Evolutionary conservation across 2,888 invertebrate genomes (phyloP).

Genomic region (Octonoba sinensis): DNA sequence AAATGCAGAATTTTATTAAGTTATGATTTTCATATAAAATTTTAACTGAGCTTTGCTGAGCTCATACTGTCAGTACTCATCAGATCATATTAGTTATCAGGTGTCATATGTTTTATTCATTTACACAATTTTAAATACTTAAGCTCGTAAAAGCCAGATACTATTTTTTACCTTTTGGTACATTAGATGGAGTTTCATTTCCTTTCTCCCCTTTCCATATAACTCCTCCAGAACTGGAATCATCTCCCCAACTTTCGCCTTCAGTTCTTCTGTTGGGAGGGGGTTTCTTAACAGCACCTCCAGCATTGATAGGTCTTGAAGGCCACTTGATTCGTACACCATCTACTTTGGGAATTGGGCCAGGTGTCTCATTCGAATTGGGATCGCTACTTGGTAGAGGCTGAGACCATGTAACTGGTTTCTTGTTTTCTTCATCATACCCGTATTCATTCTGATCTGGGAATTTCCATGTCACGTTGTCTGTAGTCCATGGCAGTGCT

Average conservation of each 20-base stretch:
- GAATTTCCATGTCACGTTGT: constrained; percentile 37
- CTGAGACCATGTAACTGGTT: constrained; percentile 40
- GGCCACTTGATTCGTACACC: constrained; percentile 36
- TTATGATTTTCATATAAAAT: too few species aligned
- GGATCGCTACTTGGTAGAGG: constrained; percentile 20
- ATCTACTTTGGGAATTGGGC: constrained; percentile 2
- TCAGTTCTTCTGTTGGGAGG: constrained; percentile 42
- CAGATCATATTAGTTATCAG: too few species aligned
- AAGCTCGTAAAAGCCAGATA: too few species aligned
- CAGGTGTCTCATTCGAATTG: background rate
- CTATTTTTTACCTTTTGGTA: background rate
- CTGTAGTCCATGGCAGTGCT: constrained; percentile 19
- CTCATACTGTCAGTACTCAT: too few species aligned
- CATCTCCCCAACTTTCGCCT: constrained; percentile 42
- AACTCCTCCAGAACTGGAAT: constrained; percentile 36
- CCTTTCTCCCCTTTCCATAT: constrained; percentile 30
- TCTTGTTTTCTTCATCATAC: constrained; percentile 1
- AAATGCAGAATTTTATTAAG: too few species aligned
- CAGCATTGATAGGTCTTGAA: background rate
- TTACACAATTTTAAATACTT: too few species aligned
- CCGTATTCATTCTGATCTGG: constrained; percentile 19
- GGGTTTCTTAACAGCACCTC: constrained; percentile 7
- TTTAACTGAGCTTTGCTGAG: too few species aligned
- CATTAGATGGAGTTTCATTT: background rate
- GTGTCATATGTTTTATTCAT: too few species aligned